Base-by-base conservation (phyloP, 2,888 invertebrate species). In the Luperina testacea region DNA sequence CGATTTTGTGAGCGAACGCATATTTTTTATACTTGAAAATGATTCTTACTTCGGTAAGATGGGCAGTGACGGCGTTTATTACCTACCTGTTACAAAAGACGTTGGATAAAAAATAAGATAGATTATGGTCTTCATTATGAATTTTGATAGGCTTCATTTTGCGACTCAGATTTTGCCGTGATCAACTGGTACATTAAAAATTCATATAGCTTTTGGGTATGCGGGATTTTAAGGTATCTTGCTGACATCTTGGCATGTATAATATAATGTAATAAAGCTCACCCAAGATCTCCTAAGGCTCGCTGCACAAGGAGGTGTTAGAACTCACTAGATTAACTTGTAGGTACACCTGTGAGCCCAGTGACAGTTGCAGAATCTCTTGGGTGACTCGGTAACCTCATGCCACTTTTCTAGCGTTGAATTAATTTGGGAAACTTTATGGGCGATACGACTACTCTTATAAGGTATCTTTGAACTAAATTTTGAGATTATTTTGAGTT, bases 291-390 rank as follows among this genome's bases (percentile, higher is more conserved):
- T 53, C 9, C 15, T 65, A 51, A 51, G 24, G 59, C 17, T 64
- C 27, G 7, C 20, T 65, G 59, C 48, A 61, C 24, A 17, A 61
- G 42, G n/a, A 77, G 27, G 77, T 67, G 45, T 67, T 61, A 48
- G 32, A 83, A 83, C 51, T 57, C 59, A 72, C 63, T 68, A 51
- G n/a, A 77, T 83, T 77, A 64, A 42, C 68, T 69, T 72, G 27
- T n/a, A n/a, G n/a, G n/a, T 42, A n/a, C 68, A 51, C 38, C 57
- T 69, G 17, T 59, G 32, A 64, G 57, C 68, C 17, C 27, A 32
- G 53, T 77, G 68, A 69, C 32, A 72, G 78, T 78, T 72, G 57
- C 72, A 51, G 63, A 82, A 82, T 67, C 70, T 83, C 83, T 53
- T 38, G 65, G 53, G 78, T 45, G 51, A 45, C 32, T 70, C 32